Evolutionary conservation across 2,797 vertebrate genomes (phyloP), one percentile per base, ranked within the genome.

Genomic region (Dromococcyx pavoninus): DNA sequence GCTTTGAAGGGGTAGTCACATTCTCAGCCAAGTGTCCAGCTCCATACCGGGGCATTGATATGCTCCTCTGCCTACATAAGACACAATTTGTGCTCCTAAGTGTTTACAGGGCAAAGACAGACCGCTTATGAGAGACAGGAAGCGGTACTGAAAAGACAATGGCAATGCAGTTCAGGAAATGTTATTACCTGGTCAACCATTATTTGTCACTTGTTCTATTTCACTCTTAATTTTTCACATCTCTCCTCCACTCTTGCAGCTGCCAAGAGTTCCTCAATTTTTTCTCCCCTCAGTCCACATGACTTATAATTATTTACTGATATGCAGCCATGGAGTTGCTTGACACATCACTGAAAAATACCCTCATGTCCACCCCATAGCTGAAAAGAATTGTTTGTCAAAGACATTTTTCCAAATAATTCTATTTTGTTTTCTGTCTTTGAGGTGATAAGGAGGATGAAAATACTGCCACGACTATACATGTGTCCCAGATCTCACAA

Each of bases 241-340:
- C 7, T 67, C 60, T 77, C 28, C 30, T 86, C 19, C 32, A 56
- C 6, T 37, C 24, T 70, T 43, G 57, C 62, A 69, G 21, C 32
- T 80, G 37, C 30, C 62, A 58, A 54, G 5, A 69, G 12, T 30
- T 50, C 57, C 24, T 58, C 57, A 12, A 27, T 33, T 70, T 70
- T 64, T n/a, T 7, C n/a, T 46, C 13, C 11, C 9, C 10, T 61
- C n/a, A 43, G 10, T 57, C 70, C 7, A n/a, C 0, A 1, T 44
- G 50, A 51, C 21, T n/a, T 13, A 7, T 10, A 24, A 73, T 35
- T 73, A 56, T 73, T 79, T 74, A 35, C 24, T 62, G 24, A 58
- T 23, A 53, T 9, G 7, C 7, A 64, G n/a, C 16, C 43, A 75
- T 28, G 18, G 10, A 75, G 8, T 28, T 64, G 13, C n/a, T 33